Percentiles rank a stretch among this genome's conserved stretches.
Evolutionary conservation across 2,113 vertebrate genomes (phyloP).

Genomic region (Gallinago paraguaiae): DNA sequence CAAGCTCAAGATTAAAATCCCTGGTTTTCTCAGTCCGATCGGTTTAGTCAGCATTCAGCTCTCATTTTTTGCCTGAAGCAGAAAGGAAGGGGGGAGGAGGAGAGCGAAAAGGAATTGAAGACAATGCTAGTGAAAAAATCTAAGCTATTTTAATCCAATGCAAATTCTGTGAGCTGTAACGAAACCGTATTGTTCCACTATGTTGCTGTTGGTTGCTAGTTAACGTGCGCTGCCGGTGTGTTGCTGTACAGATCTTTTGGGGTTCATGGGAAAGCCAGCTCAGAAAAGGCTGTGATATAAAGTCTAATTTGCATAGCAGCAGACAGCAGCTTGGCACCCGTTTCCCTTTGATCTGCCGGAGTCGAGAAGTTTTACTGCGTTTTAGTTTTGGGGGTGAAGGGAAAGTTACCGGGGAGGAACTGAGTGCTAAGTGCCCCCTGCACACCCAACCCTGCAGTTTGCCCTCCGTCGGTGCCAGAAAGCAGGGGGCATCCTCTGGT

Average conservation of each 20-base stretch:
- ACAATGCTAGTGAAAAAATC: conserved; percentile 20
- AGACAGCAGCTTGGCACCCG: background rate
- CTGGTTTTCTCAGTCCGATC: background rate
- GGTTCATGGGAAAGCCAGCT: conserved; percentile 26
- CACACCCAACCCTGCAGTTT: background rate
- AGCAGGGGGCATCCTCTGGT: background rate
- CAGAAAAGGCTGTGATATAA: background rate
- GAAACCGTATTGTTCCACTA: background rate
- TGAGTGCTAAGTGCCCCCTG: rapidly evolving
- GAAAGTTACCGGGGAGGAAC: background rate
- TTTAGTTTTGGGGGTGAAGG: background rate
- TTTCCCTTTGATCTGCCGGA: background rate
- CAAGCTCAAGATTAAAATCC: background rate
- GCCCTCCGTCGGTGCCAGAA: background rate
- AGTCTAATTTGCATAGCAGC: conserved; percentile 19
- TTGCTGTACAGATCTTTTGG: background rate
- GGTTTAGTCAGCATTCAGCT: conserved; percentile 33
- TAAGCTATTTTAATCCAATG: conserved; percentile 48
- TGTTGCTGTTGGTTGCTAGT: conserved; percentile 5
- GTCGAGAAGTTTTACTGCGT: background rate
- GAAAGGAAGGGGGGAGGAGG: background rate
- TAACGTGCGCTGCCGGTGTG: background rate
- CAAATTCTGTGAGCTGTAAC: conserved; percentile 13
- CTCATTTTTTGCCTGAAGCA: conserved; percentile 8
- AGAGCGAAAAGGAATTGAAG: background rate